Evolutionary conservation across 2,797 vertebrate species (phyloP).

Genomic region (Siniperca obscura): DNA sequence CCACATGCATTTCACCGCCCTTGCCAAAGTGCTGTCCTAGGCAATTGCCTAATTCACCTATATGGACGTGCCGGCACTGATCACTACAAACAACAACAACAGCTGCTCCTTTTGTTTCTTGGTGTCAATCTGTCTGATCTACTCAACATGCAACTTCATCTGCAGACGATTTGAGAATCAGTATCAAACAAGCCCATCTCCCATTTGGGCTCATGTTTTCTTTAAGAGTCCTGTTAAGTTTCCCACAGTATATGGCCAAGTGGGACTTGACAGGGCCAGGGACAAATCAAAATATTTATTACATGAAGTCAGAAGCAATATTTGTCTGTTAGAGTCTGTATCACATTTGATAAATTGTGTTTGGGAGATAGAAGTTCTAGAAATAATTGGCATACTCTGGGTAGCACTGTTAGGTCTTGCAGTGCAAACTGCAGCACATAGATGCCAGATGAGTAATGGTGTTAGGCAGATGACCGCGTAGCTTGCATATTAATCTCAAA

Average conservation of each 20-base stretch:
- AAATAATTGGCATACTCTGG: constrained; percentile 53
- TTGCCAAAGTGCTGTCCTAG: too few relatives aligned
- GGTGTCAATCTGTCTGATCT: constrained; percentile 23
- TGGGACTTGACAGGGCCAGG: constrained; percentile 14
- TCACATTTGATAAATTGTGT: constrained; percentile 34
- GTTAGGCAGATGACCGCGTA: constrained; percentile 25
- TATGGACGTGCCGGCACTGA: too few relatives aligned
- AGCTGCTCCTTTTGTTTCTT: neutral
- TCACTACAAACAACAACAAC: neutral
- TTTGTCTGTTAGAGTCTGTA: constrained; percentile 34
- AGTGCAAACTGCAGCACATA: constrained; percentile 41
- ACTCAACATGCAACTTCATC: constrained; percentile 17
- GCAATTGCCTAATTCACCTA: too few relatives aligned
- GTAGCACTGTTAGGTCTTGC: constrained; percentile 42
- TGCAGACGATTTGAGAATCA: neutral
- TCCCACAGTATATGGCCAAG: constrained; percentile 1
- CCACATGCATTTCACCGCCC: too few relatives aligned
- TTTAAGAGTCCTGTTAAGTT: constrained; percentile 8
- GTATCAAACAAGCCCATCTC: neutral
- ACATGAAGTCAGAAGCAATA: constrained; percentile 46
- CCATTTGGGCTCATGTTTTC: constrained; percentile 4
- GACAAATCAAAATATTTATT: constrained; percentile 51
- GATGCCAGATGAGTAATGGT: constrained; percentile 56
- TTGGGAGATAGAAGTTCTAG: constrained; percentile 32
- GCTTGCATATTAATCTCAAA: constrained; percentile 66